Conservation (phyloP, 2,113 vertebrate genomes). For the Tichodroma muraria region DNA sequence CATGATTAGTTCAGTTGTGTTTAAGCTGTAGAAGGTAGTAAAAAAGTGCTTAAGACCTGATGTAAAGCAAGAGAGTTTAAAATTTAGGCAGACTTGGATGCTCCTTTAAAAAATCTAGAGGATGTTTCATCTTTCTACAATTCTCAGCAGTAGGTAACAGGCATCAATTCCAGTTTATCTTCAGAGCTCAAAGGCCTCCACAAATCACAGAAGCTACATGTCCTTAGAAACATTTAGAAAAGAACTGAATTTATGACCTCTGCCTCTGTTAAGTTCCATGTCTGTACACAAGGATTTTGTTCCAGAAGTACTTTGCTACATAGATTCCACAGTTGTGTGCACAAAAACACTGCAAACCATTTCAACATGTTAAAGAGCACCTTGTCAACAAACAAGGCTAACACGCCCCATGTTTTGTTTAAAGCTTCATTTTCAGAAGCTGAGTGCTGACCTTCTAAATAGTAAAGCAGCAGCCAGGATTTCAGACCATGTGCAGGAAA, state of each 20-base stretch:
- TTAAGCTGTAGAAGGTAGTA: not conserved
- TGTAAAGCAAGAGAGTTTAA: not conserved
- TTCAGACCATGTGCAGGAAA: not conserved
- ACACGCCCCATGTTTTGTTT: not conserved
- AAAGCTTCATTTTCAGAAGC: not conserved
- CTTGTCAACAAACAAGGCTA: not conserved
- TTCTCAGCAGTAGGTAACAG: not conserved
- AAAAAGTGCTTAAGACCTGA: not conserved
- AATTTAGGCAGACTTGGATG: not conserved
- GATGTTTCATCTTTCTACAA: not conserved
- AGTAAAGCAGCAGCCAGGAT: not conserved
- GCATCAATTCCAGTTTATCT: not conserved
- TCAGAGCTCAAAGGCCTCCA: not conserved
- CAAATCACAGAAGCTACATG: not conserved
- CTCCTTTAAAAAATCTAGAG: not conserved
- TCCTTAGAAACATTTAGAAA: not conserved
- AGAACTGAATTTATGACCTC: not conserved
- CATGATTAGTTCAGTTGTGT: not conserved
- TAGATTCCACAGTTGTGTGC: not conserved
- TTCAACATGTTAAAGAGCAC: not conserved
- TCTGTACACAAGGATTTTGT: not conserved
- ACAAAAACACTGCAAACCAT: not conserved
- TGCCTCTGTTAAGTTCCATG: not conserved
- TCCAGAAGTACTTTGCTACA: not conserved
- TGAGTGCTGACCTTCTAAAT: not conserved